Evolutionary conservation across 2,888 invertebrate genomes (phyloP).

Genomic region (Ennomos erosarius): DNA sequence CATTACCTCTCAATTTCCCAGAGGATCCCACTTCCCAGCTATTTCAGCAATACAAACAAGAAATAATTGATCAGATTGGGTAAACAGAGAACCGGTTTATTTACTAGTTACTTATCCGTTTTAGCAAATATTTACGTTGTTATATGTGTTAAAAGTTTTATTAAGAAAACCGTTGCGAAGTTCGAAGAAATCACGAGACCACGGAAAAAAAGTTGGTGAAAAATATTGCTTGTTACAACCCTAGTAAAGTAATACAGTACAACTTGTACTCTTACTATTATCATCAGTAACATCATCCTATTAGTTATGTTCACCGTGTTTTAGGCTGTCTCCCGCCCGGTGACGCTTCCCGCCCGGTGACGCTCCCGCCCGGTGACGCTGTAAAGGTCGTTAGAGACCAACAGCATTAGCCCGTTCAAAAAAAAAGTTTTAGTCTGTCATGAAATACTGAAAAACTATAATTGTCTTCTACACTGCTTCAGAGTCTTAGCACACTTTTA

Average conservation of each 20-base stretch:
- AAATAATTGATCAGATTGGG: constrained; percentile 27
- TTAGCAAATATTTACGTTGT: constrained; percentile 29
- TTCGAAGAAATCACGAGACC: constrained; percentile 5
- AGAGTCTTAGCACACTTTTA: too few species aligned
- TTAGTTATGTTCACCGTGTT: too few species aligned
- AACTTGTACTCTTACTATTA: too few species aligned
- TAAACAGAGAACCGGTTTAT: constrained; percentile 29
- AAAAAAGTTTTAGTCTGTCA: too few species aligned
- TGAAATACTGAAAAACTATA: too few species aligned
- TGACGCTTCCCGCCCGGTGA: too few species aligned
- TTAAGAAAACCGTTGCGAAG: constrained; percentile 17
- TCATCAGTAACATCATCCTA: too few species aligned
- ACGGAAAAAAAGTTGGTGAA: constrained; percentile 12
- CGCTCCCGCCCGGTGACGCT: too few species aligned
- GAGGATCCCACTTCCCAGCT: constrained; percentile 14
- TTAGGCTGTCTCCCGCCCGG: too few species aligned
- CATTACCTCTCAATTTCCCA: constrained; percentile 34
- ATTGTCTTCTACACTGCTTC: too few species aligned
- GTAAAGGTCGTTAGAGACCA: too few species aligned
- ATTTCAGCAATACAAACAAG: constrained; percentile 31
- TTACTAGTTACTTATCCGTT: constrained; percentile 21
- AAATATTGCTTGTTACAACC: constrained; percentile 3
- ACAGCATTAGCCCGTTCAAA: too few species aligned
- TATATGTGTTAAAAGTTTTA: constrained; percentile 32
- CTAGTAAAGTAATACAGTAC: not conserved